These are phyloP conservation scores for fruit fly (Drosophila melanogaster) DNA, from an alignment of 1,140 invertebrate species.

Conservation along the genomic window DNA sequence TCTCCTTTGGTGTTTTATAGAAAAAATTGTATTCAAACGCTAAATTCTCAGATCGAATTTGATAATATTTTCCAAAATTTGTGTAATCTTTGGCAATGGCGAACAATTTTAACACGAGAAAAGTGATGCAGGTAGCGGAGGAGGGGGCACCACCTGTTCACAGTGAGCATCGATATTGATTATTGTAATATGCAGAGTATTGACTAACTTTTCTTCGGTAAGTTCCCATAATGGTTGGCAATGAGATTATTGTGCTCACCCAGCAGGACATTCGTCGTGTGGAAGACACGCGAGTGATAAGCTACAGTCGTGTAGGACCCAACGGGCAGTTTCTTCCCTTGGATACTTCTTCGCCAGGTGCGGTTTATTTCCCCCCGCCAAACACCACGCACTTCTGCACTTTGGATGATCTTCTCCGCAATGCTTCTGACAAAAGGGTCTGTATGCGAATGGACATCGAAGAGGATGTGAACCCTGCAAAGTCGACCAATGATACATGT, in stretches of 20 bases:
- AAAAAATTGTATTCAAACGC: not conserved
- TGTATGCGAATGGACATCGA: not conserved
- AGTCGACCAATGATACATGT: not conserved
- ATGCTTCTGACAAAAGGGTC: not conserved
- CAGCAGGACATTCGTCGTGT: conserved; percentile 69
- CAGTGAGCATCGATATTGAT: conserved; percentile 23
- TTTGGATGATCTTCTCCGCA: conserved; percentile 3
- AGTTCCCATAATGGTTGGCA: conserved; percentile 60
- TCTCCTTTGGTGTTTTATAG: not conserved
- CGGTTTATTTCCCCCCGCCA: not conserved
- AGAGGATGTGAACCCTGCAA: not conserved
- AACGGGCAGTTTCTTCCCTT: conserved; percentile 8
- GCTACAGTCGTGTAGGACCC: conserved; percentile 29
- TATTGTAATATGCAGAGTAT: too few species aligned
- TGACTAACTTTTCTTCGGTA: not conserved
- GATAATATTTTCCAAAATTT: conserved; percentile 13
- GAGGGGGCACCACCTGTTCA: conserved; percentile 51
- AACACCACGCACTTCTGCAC: not conserved
- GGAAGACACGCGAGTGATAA: conserved; percentile 57
- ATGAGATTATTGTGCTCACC: conserved; percentile 52
- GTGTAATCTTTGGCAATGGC: conserved; percentile 39
- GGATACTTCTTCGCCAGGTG: not conserved
- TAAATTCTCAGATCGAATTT: conserved; percentile 8
- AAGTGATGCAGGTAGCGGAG: conserved; percentile 62
- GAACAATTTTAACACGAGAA: conserved; percentile 25